Percentiles rank a stretch among this genome's conserved stretches.
Evolutionary conservation across 2,888 invertebrate species (phyloP).

Genomic region (Lissonota sp.): DNA sequence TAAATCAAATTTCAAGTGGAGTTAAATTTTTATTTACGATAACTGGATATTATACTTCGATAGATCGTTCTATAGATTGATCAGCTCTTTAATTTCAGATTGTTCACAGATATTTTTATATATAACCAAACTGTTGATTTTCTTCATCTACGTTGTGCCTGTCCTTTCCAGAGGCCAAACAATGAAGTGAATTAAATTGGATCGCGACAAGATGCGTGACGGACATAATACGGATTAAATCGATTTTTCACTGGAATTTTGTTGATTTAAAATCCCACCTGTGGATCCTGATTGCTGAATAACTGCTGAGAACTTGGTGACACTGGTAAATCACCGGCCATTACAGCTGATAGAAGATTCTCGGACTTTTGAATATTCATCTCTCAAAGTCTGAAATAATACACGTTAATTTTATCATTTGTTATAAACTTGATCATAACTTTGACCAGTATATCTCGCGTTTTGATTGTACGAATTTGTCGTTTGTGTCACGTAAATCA

Average conservation of each 20-base stretch:
- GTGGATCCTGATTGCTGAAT: constrained; percentile 77
- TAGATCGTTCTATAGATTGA: neutral
- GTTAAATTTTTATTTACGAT: neutral
- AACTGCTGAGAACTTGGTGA: constrained; percentile 75
- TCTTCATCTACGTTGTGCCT: constrained; percentile 6
- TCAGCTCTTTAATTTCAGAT: neutral
- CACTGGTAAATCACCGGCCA: constrained; percentile 73
- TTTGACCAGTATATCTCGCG: too few relatives aligned
- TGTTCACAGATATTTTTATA: neutral
- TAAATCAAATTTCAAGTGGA: too few relatives aligned
- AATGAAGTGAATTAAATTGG: constrained; percentile 38
- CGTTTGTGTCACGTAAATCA: too few relatives aligned
- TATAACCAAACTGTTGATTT: constrained; percentile 12
- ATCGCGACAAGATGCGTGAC: constrained; percentile 23
- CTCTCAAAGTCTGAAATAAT: constrained; percentile 35
- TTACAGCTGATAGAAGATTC: constrained; percentile 74
- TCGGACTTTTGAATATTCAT: constrained; percentile 79
- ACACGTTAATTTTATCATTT: neutral
- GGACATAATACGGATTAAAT: constrained; percentile 27
- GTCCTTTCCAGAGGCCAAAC: constrained; percentile 40
- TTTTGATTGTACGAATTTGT: too few relatives aligned
- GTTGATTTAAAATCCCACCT: constrained; percentile 71
- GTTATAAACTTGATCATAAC: neutral
- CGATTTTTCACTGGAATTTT: constrained; percentile 3
- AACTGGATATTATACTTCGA: too few relatives aligned